Evolutionary conservation across 2,888 invertebrate species (phyloP).

Genomic region (Rhamphomyia laevipes): DNA sequence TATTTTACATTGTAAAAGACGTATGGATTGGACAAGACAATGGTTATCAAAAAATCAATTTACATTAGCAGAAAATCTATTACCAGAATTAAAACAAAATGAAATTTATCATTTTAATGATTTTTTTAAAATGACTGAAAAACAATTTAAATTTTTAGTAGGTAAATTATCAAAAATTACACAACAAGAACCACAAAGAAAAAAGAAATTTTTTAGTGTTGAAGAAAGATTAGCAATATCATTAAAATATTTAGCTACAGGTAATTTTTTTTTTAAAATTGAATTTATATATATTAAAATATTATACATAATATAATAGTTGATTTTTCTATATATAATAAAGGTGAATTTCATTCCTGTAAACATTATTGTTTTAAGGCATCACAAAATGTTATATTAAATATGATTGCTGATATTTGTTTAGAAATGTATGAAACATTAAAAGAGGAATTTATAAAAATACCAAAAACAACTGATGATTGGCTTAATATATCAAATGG

Average conservation of each 20-base stretch:
- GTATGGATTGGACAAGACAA: slow-evolving; percentile 33
- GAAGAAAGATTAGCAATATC: slow-evolving; percentile 35
- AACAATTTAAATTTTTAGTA: slow-evolving; percentile 32
- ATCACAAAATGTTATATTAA: slow-evolving; percentile 35
- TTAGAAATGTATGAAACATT: slow-evolving; percentile 33
- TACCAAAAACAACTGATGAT: slow-evolving; percentile 35
- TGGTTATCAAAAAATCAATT: slow-evolving; percentile 34
- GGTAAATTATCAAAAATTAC: slow-evolving; percentile 30
- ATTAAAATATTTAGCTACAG: slow-evolving; percentile 35
- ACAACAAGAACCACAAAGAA: slow-evolving; percentile 33
- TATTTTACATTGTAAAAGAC: slow-evolving; percentile 29
- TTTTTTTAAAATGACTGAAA: slow-evolving; percentile 34
- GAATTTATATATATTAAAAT: background rate
- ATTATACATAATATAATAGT: background rate
- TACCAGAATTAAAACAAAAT: slow-evolving; percentile 30
- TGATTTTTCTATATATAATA: background rate
- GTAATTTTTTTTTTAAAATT: slow-evolving; percentile 15
- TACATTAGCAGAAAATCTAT: slow-evolving; percentile 30
- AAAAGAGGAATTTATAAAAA: slow-evolving; percentile 31
- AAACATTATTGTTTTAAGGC: slow-evolving; percentile 36
- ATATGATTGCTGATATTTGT: slow-evolving; percentile 35
- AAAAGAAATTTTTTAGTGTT: slow-evolving; percentile 32
- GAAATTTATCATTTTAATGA: slow-evolving; percentile 33
- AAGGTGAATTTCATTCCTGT: slow-evolving; percentile 35
- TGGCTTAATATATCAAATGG: slow-evolving; percentile 27